Percentiles rank a stretch among this genome's conserved stretches.
Evolutionary conservation across 2,113 vertebrate species (phyloP).

Genomic region (Lonchura striata): DNA sequence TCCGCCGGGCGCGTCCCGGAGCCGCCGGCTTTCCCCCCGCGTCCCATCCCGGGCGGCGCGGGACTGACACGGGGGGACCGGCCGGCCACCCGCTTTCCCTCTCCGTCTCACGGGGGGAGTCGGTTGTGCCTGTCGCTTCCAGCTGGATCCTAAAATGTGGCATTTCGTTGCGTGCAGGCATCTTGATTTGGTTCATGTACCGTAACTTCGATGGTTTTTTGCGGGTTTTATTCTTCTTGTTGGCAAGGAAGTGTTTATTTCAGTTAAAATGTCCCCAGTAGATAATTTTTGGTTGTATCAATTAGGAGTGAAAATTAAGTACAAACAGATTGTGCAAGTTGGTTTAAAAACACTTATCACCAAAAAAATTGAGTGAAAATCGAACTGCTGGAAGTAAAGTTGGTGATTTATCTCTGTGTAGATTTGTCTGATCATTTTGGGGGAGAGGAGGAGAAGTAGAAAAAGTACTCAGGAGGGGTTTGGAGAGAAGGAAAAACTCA

Average conservation of each 20-base stretch:
- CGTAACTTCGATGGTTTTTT: background rate
- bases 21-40: background rate
- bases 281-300: background rate
- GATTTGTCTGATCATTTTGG: background rate
- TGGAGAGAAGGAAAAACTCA: background rate
- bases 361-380: background rate
- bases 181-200: rapidly evolving
- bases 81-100: background rate
- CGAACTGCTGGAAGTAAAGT: background rate
- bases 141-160: background rate
- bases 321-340: background rate
- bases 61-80: background rate
- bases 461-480: background rate
- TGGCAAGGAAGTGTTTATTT: background rate
- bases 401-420: background rate
- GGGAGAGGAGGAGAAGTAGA: background rate
- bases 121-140: background rate
- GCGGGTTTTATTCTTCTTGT: background rate
- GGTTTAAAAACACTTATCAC: background rate
- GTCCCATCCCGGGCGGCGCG: background rate
- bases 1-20: background rate
- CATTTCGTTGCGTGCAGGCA: background rate
- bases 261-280: background rate
- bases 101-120: background rate
- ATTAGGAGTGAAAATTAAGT: background rate